phyloP scores from a whole-genome alignment of 2,113 vertebrate species.

The Clupea harengus region DNA sequence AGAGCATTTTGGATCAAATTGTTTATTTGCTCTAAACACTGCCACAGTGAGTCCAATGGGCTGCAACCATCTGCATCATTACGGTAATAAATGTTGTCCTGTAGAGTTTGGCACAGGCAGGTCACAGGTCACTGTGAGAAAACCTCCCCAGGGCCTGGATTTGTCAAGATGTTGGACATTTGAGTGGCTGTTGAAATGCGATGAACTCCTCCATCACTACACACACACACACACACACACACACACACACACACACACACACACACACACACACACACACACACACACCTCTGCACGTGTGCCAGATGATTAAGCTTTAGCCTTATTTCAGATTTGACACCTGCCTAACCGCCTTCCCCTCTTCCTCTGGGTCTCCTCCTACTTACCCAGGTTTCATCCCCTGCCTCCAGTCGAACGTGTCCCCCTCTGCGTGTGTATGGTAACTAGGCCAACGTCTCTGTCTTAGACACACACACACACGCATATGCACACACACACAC shows the following conservation, averaged over 20 bases:
- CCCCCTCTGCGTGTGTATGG: neutral
- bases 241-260: neutral
- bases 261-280: neutral
- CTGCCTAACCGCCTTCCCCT: neutral
- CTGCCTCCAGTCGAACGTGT: neutral
- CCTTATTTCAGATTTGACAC: constrained; percentile 36
- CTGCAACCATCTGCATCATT: no score
- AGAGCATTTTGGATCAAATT: no score
- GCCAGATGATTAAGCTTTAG: neutral
- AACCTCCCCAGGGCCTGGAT: neutral
- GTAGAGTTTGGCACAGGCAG: neutral
- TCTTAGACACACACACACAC: neutral
- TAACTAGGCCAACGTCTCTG: neutral
- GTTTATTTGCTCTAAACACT: no score
- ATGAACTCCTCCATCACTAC: neutral
- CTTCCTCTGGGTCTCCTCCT: neutral
- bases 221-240: neutral
- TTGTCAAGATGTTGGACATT: neutral
- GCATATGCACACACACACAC: neutral
- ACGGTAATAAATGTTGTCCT: no score
- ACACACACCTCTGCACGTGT: neutral
- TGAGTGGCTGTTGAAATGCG: neutral
- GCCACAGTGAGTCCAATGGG: no score
- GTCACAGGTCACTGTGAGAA: neutral
- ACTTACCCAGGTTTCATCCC: neutral